Evolutionary conservation across 2,888 invertebrate genomes (phyloP), one percentile per base, ranked within the genome.

Genomic region (Acrobasis suavella): DNA sequence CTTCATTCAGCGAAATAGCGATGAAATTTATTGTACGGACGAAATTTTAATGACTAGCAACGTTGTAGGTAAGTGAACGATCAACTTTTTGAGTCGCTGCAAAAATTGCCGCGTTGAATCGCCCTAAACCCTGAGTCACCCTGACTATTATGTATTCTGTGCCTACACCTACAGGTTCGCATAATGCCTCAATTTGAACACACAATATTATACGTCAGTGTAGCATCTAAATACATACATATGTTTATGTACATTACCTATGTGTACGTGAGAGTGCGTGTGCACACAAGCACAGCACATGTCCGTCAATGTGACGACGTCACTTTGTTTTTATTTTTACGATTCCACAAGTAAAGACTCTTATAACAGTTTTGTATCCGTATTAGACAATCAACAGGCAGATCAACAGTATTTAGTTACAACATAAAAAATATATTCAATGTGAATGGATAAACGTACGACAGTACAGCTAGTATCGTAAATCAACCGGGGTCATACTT

Each of bases 401-500:
- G 64, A 69, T 62, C 62, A 62, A 66, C 62, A 64, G 65, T 60
- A 64, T 64, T 58, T 60, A 63, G 58, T 64, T 55, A 63, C 60
- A 62, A 59, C 52, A 63, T 39, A 66, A 58, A 50, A 49, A 15
- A n/a, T n/a, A 49, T 12, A 55, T 17, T 55, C 16, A n/a, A 42
- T 65, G 65, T 64, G 70, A 68, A 71, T 73, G 75, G 69, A 75
- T 76, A 73, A 75, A 78, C 77, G 55, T 56, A 42, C 42, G 22
- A 42, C 56, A 56, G 78, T 75, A 81, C 82, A 84, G 84, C 85
- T 79, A 84, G 85, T 87, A 85, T 85, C 78, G 83, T 85, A 86
- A 86, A 87, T 86, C 84, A 83, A 85, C 86, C 85, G 87, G 85
- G 86, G 89, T 91, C 88, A 91, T 92, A 92, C 92, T 92, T 91